phyloP scores from a whole-genome alignment of 2,888 invertebrate genomes.

The Autographa gamma region DNA sequence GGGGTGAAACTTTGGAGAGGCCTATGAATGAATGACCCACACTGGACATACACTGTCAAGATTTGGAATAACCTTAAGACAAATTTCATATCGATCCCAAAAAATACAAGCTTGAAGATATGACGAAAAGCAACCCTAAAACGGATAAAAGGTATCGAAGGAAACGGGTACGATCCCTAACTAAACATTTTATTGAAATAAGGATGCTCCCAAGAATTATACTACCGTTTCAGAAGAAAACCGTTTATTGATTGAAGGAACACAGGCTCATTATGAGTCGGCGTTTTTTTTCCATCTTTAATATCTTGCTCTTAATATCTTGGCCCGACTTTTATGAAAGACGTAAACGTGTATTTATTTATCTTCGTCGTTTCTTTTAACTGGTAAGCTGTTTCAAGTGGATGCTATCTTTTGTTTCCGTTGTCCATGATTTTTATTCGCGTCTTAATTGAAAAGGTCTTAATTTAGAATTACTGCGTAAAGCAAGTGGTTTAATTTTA shows the following conservation, averaged over 20 bases:
- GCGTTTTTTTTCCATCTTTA: conserved; percentile 53
- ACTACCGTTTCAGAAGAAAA: conserved; percentile 21
- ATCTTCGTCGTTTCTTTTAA: conserved; percentile 13
- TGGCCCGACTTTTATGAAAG: conserved; percentile 38
- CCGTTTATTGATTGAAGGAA: conserved; percentile 53
- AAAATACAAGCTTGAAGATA: not conserved
- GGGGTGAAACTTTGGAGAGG: too few relatives aligned
- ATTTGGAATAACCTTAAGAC: not conserved
- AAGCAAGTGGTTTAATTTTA: too few relatives aligned
- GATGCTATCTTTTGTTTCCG: not conserved
- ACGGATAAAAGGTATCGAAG: not conserved
- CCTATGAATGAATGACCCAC: too few relatives aligned
- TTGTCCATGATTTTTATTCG: not conserved
- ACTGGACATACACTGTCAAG: not conserved
- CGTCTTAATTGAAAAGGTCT: not conserved
- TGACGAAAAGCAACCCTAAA: not conserved
- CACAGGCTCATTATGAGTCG: conserved; percentile 48
- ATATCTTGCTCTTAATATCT: conserved; percentile 53
- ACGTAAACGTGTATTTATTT: conserved; percentile 47
- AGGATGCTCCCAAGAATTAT: not conserved
- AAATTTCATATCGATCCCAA: not conserved
- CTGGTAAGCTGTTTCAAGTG: not conserved
- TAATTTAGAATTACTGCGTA: not conserved
- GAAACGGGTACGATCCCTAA: not conserved
- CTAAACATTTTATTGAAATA: conserved; percentile 6